These are phyloP conservation scores for Tyrannus savana DNA, from an alignment of 2,113 vertebrate species.

Conservation along the genomic window DNA sequence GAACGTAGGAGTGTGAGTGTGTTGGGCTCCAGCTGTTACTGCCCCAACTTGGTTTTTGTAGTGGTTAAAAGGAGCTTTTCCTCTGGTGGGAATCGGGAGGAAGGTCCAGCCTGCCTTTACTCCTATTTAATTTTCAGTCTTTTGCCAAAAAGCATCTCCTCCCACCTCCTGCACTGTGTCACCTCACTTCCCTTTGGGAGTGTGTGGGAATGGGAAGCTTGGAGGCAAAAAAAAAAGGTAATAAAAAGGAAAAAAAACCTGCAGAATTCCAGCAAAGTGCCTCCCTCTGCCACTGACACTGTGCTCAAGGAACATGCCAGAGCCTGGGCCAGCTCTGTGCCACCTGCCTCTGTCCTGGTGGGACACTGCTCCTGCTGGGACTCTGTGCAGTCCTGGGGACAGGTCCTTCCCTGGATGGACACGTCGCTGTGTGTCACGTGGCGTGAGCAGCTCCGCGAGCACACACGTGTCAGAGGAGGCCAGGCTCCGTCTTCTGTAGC, in stretches of 20 bases:
- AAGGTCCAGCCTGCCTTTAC: slow-evolving; percentile 35
- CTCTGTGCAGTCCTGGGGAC: neutral
- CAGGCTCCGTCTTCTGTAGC: neutral
- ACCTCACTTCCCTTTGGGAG: slow-evolving; percentile 18
- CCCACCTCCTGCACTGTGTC: neutral
- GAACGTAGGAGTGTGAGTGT: neutral
- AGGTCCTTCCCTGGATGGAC: neutral
- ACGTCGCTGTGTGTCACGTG: fast-evolving
- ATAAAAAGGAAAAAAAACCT: neutral
- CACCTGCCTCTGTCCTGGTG: neutral
- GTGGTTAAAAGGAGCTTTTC: slow-evolving; percentile 15
- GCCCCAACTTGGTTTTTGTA: neutral
- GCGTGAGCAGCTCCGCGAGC: fast-evolving
- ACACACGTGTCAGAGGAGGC: neutral
- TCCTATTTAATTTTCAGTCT: slow-evolving; percentile 20
- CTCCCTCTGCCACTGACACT: neutral
- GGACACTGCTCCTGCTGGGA: neutral
- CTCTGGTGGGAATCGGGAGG: neutral
- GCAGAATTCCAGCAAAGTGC: slow-evolving; percentile 32
- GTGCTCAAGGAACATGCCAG: neutral
- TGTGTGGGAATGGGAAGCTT: neutral
- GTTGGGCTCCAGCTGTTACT: slow-evolving; percentile 22
- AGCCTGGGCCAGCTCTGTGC: neutral
- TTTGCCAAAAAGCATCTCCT: slow-evolving; percentile 45
- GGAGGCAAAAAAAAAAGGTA: neutral